phyloP scores from a whole-genome alignment of 92 coral and sea anemone species.

The Epizoanthus rinbou region DNA sequence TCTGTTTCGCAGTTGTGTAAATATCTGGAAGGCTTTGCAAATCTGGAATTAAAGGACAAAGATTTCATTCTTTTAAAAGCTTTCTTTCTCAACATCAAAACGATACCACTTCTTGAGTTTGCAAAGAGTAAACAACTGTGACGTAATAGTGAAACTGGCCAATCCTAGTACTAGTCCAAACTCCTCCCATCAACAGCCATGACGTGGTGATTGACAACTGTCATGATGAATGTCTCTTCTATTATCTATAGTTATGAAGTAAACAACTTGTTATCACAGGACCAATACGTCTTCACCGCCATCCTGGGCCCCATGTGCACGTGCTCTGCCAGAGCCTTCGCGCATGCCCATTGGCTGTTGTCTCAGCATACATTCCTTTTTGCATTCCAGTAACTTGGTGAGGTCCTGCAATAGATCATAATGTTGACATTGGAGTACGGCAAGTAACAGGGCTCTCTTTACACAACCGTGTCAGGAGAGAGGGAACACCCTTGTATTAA shows the following conservation, averaged over 20 bases:
- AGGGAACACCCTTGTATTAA: background rate
- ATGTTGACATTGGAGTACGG: background rate
- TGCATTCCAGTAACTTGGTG: constrained; percentile 89
- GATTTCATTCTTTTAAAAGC: background rate
- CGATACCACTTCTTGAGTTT: too few relatives aligned
- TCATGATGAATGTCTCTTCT: too few relatives aligned
- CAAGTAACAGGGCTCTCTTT: background rate
- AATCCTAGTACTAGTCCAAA: too few relatives aligned
- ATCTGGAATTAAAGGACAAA: background rate
- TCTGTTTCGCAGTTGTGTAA: too few relatives aligned
- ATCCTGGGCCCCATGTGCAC: constrained; percentile 60
- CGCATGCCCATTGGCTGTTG: constrained; percentile 56
- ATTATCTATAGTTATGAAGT: too few relatives aligned
- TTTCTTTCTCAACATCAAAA: background rate
- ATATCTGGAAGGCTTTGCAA: too few relatives aligned
- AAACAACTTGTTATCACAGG: constrained; percentile 39
- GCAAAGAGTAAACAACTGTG: background rate
- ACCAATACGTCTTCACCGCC: constrained; percentile 85
- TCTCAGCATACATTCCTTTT: constrained; percentile 77
- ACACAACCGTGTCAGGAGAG: too few relatives aligned
- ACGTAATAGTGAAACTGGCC: too few relatives aligned
- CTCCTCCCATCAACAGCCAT: too few relatives aligned
- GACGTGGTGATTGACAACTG: too few relatives aligned
- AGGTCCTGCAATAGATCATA: constrained; percentile 69
- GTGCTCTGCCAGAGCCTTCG: constrained; percentile 40